Evolutionary conservation across 92 coral and sea anemone genomes (phyloP), one percentile per base, ranked within the genome.

Genomic region (Desmophyllum pertusum): DNA sequence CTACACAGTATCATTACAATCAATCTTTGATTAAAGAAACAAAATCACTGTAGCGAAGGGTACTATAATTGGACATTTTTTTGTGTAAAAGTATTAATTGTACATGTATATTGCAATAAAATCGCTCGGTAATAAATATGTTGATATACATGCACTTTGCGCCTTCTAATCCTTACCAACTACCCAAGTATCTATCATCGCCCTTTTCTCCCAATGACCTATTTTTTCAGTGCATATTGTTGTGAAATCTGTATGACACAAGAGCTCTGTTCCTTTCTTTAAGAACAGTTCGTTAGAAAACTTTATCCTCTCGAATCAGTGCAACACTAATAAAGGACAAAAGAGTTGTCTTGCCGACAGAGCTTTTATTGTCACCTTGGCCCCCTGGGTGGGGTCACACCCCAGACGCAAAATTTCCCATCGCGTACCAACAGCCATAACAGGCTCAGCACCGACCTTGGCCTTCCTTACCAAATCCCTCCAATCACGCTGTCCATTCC

Each of bases 401-500:
- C 98, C 98, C 45, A 96, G 84, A 21, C 98, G 98, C n/a, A n/a
- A 76, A 57, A 72, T 70, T 93, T 96, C 11, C 94, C 93, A 66
- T 90, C 88, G n/a, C 31, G 78, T 89, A 30, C 92, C 96, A 21
- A 83, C 57, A 9, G 88, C 93, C 88, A 96, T 81, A 43, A 96
- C 95, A 19, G 98, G 98, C 59, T 93, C 94, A 3, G 93, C 92
- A n/a, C 33, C 94, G 92, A 27, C 98, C 98, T 73, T 96, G 95
- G 31, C 94, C 93, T 66, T 87, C 91, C 67, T 83, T 94, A n/a
- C 98, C 95, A 8, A n/a, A 94, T 72, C 80, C 98, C 98, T 30
- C 98, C 98, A 61, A 51, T 83, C n/a, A n/a, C 48, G 98, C 98
- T 33, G 88, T 88, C 98, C 98, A 94, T n/a, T n/a, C n/a, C n/a